Evolutionary conservation across 1,140 invertebrate genomes (phyloP), one percentile per base, ranked within the genome.

Genomic region (Zaprionus vittiger): DNA sequence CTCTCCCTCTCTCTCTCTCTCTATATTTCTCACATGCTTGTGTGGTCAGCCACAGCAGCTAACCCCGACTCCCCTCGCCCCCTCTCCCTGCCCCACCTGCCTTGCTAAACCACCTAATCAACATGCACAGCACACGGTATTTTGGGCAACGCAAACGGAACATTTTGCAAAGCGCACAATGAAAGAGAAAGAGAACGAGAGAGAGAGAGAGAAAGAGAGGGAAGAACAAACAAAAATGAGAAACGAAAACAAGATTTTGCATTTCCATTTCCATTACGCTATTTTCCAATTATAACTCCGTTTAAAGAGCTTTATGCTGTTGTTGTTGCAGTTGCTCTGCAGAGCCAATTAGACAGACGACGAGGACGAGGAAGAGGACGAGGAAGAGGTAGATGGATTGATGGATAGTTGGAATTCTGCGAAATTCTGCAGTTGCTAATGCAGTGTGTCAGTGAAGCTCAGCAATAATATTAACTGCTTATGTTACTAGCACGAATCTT

Each of bases 241-340:
- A 17, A 47, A 47, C 2, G 41, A 47, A 52, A 52, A 52, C 47
- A 52, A 52, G 20, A 52, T 52, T 52, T 52, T 52, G 20, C 47
- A 49, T 49, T 49, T 49, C 20, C 47, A 24, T 52, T 52, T 49
- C 44, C 44, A 49, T 49, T 52, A 52, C 47, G 47, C 47, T 52
- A 22, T 52, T 52, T 52, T 52, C 47, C 47, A 52, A 52, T 52
- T 52, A 52, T 49, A 52, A 22, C 47, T 14, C 7, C 17, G 47
- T 52, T 52, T 52, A 52, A 20, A 52, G 41, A 47, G 41, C n/a
- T 24, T 52, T 20, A 14, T 12, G 44, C 17, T 49, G 44, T 49
- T 15, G 38, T 15, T 6, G 38, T 12, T 11, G 31, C 34, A 12
- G 12, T 14, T 37, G 38, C 38, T 5, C 38, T 5, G 14, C n/a